A percentile compares a stretch with the other conserved stretches of the same genome.
These are phyloP conservation scores for Augochlorella aurata DNA, from an alignment of 2,888 invertebrate species.

Conservation along the genomic window DNA sequence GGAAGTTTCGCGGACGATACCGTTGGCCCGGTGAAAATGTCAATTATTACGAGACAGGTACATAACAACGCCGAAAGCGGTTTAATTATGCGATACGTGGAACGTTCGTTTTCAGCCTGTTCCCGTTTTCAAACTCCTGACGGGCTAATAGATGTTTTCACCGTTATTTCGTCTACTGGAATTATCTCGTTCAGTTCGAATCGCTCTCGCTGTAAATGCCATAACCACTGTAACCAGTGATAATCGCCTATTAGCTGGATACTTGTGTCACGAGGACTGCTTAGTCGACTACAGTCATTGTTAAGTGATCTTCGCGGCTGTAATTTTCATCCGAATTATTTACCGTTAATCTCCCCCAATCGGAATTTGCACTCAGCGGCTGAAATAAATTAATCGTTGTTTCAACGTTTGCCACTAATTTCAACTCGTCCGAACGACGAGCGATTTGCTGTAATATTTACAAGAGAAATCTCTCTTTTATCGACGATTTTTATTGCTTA, in stretches of 20 bases:
- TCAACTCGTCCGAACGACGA: too few species aligned
- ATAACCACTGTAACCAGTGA: neutral
- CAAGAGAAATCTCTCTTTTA: too few species aligned
- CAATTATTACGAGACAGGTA: constrained; percentile 5
- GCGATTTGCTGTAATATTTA: too few species aligned
- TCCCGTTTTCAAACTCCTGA: neutral
- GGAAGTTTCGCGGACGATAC: neutral
- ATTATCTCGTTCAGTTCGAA: neutral
- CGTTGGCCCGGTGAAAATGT: neutral
- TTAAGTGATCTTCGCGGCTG: neutral
- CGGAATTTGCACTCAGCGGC: too few species aligned
- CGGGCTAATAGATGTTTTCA: neutral
- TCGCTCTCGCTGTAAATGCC: neutral
- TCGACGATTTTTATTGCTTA: too few species aligned
- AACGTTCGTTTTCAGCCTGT: constrained; percentile 3
- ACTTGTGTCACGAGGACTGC: neutral
- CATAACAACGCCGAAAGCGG: neutral
- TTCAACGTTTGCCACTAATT: too few species aligned
- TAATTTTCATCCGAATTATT: neutral
- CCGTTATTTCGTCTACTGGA: neutral
- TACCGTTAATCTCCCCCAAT: neutral
- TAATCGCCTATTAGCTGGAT: neutral
- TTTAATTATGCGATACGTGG: constrained; percentile 9
- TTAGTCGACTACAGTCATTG: neutral
- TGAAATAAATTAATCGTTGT: too few species aligned